phyloP scores from a whole-genome alignment of 2,888 invertebrate species.

The Ramazzottius varieornatus region DNA sequence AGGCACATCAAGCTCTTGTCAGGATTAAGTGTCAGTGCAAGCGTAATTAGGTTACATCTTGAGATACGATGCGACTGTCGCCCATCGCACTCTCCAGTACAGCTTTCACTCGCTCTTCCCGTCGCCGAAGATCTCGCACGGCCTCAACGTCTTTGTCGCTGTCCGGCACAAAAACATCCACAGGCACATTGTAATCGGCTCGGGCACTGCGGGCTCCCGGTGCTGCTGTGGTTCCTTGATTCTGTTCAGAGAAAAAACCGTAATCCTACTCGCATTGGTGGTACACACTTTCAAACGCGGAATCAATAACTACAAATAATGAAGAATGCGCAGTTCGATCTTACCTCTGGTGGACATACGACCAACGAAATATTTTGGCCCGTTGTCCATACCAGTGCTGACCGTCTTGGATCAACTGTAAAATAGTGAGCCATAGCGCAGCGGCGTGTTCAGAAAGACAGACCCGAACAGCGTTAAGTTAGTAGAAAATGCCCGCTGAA shows the following conservation, averaged over 20 bases:
- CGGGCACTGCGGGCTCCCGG: neutral
- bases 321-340: too few relatives aligned
- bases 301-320: too few relatives aligned
- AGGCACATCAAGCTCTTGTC: too few relatives aligned
- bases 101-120: constrained; percentile 2
- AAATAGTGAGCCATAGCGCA: neutral
- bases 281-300: too few relatives aligned
- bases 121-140: neutral
- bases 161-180: neutral
- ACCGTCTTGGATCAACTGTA: constrained; percentile 2
- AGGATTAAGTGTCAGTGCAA: too few relatives aligned
- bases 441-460: too few relatives aligned
- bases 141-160: neutral
- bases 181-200: neutral
- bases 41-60: neutral
- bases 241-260: too few relatives aligned
- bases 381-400: neutral
- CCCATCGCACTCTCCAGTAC: neutral
- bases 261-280: too few relatives aligned
- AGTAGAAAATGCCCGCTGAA: too few relatives aligned
- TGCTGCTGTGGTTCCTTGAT: neutral
- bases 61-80: neutral
- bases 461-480: neutral
- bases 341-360: neutral
- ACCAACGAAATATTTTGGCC: neutral